Conservation (phyloP, 1,140 invertebrate genomes). For the Hirudo medicinalis region DNA sequence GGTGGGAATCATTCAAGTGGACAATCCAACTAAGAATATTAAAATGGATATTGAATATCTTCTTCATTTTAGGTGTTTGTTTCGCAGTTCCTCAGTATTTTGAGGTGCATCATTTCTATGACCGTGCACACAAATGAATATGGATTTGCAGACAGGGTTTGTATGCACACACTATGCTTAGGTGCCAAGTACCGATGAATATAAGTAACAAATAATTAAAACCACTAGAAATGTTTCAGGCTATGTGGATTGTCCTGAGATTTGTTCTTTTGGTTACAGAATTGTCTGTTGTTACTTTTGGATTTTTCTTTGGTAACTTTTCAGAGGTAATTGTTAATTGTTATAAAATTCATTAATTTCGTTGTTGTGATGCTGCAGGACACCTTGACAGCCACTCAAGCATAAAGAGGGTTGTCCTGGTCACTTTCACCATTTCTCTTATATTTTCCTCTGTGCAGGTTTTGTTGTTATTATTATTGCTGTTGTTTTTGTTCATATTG, state of each 20-base stretch:
- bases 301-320: constrained; percentile 5
- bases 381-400: too few relatives aligned
- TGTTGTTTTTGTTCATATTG: neutral
- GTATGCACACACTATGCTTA: neutral
- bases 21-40: neutral
- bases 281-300: constrained; percentile 12
- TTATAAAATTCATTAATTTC: too few relatives aligned
- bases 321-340: too few relatives aligned
- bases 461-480: neutral
- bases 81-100: constrained; percentile 1
- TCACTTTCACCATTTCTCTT: neutral
- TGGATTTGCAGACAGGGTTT: neutral
- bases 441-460: too few relatives aligned
- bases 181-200: neutral
- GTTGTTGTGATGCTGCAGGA: too few relatives aligned
- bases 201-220: neutral
- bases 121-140: neutral
- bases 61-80: neutral
- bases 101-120: constrained; percentile 1
- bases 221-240: neutral
- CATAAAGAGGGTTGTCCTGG: neutral
- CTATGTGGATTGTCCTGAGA: constrained; percentile 5
- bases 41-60: neutral
- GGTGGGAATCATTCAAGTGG: neutral
- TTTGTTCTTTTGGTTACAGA: constrained; percentile 8